These are phyloP conservation scores for Chymomyza fuscimana DNA, from an alignment of 2,888 invertebrate genomes.

Conservation along the genomic window DNA sequence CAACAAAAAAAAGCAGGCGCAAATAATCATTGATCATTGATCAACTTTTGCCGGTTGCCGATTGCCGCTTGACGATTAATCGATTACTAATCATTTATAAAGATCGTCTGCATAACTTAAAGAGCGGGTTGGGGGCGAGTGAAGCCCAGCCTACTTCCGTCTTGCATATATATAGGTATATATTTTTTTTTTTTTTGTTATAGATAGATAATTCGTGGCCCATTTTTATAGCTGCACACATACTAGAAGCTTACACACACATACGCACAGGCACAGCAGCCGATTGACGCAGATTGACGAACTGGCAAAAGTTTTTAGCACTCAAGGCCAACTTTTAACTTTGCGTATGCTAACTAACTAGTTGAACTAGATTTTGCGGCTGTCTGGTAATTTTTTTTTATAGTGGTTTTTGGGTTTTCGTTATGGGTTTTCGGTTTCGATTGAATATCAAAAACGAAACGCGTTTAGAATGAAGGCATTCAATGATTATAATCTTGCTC, in stretches of 20 bases:
- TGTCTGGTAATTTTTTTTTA: not conserved
- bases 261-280: not conserved
- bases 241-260: not conserved
- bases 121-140: not conserved
- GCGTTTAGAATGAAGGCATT: constrained; percentile 17
- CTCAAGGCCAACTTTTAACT: constrained; percentile 55
- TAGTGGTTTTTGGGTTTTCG: not conserved
- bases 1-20: constrained; percentile 13
- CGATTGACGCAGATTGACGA: not conserved
- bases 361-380: constrained; percentile 60
- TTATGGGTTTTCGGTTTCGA: constrained; percentile 1
- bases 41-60: constrained; percentile 17
- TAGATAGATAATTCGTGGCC: constrained; percentile 34
- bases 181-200: not conserved
- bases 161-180: not conserved
- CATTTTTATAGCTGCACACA: constrained; percentile 44
- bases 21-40: constrained; percentile 14
- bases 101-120: not conserved
- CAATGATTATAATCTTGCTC: not conserved
- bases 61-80: not conserved
- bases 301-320: constrained; percentile 3
- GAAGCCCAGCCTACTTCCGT: not conserved
- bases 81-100: constrained; percentile 22
- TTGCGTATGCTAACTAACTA: constrained; percentile 62
- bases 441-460: not conserved